Percentiles rank a stretch among this genome's conserved stretches.
Evolutionary conservation across 2,797 vertebrate genomes (phyloP).

Genomic region (Neosilurus mollespiculum): DNA sequence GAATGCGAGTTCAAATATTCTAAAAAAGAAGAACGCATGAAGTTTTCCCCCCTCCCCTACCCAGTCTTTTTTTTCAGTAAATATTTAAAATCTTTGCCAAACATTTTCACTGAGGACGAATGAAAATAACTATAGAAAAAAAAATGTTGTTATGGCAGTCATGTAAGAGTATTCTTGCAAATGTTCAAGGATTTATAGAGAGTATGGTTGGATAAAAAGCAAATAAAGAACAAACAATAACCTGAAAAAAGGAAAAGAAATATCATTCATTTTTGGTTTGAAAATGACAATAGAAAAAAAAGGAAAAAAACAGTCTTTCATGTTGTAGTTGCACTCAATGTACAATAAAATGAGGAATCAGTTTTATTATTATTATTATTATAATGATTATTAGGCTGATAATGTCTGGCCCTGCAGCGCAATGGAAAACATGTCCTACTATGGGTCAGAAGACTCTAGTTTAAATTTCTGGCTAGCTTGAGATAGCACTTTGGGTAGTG

Average conservation of each 20-base stretch:
- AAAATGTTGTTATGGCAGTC: neutral
- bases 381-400: no score
- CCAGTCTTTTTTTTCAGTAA: neutral
- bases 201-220: neutral
- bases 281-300: neutral
- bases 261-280: neutral
- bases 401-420: no score
- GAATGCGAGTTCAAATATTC: neutral
- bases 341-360: no score
- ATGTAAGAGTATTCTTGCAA: neutral
- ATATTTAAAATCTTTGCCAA: neutral
- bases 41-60: no score
- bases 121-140: neutral
- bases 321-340: no score
- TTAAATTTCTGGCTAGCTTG: no score
- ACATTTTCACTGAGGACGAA: neutral
- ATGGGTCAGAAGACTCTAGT: no score
- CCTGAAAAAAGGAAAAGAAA: neutral
- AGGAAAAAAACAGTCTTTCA: no score
- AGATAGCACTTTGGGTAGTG: no score
- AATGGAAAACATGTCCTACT: no score
- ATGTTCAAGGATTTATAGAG: conserved; percentile 6
- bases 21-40: neutral
- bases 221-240: neutral
- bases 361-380: no score